Evolutionary conservation across 37 sponge, comb jelly and placozoan genomes (phyloP).

Genomic region (Spongilla lacustris): DNA sequence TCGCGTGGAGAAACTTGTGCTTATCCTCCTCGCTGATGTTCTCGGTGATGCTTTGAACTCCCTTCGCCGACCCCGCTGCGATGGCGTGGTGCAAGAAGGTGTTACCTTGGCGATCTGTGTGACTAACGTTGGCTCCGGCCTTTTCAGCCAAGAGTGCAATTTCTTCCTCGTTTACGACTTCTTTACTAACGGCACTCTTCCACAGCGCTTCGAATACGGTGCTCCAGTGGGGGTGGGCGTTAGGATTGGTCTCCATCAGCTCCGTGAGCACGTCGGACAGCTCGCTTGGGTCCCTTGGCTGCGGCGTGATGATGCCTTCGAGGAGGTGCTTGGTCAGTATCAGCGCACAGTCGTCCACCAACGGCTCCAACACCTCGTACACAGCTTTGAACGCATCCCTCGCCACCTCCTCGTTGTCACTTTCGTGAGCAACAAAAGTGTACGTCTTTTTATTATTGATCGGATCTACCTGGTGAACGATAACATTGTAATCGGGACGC

Average conservation of each 20-base stretch:
- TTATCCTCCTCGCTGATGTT: neutral
- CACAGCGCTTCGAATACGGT: neutral
- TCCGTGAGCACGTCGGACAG: neutral
- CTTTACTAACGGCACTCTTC: too few relatives aligned
- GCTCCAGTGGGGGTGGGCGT: slow-evolving; percentile 9
- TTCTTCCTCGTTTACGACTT: too few relatives aligned
- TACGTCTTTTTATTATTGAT: neutral
- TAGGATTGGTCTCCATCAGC: slow-evolving; percentile 10
- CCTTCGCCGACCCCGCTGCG: too few relatives aligned
- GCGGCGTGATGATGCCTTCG: neutral
- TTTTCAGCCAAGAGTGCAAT: too few relatives aligned
- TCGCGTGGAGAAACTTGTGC: neutral
- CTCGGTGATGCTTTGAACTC: too few relatives aligned
- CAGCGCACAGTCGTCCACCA: slow-evolving; percentile 4
- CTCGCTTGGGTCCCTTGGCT: neutral
- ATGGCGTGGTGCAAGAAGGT: neutral
- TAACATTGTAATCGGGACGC: neutral
- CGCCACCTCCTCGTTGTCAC: neutral
- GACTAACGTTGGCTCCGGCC: too few relatives aligned
- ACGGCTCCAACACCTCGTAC: neutral
- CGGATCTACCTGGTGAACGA: neutral
- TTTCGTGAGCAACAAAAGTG: slow-evolving; percentile 8
- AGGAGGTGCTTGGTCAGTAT: neutral
- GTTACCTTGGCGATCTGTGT: too few relatives aligned
- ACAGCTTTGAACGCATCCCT: slow-evolving; percentile 5